Evolutionary conservation across 2,113 vertebrate genomes (phyloP).

Genomic region (Dendrocopos noguchii): DNA sequence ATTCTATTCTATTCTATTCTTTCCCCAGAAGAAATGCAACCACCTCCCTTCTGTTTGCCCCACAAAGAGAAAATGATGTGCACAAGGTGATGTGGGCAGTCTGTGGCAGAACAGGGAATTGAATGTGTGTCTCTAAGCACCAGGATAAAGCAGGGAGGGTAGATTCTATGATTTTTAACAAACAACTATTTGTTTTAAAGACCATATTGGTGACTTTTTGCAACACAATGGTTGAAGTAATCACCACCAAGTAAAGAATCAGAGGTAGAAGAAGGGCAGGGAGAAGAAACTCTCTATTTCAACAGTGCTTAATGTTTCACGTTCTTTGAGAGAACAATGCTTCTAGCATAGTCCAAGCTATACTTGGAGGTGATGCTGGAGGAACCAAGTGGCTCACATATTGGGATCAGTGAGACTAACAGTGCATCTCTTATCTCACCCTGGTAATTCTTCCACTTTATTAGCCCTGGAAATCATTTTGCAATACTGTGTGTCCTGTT

Average conservation of each 20-base stretch:
- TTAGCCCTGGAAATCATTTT: not conserved
- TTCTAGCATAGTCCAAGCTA: not conserved
- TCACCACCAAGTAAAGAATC: not conserved
- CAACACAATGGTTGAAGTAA: not conserved
- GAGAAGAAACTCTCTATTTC: not conserved
- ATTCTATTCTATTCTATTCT: too few species aligned
- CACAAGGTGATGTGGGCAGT: not conserved
- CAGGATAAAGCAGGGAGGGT: not conserved
- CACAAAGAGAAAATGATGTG: not conserved
- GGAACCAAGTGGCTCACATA: not conserved
- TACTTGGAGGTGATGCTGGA: not conserved
- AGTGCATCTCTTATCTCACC: not conserved
- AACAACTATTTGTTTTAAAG: not conserved
- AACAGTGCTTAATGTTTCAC: not conserved
- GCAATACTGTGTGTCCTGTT: not conserved
- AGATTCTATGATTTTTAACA: not conserved
- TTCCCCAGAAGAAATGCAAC: not conserved
- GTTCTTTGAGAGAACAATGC: not conserved
- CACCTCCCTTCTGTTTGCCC: not conserved
- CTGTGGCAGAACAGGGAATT: not conserved
- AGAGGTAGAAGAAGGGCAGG: not conserved
- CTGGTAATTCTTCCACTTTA: not conserved
- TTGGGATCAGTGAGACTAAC: not conserved
- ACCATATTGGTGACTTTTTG: not conserved
- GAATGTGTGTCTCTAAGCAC: not conserved